A percentile compares a stretch with the other conserved stretches of the same genome.
Conservation (phyloP, 1,140 invertebrate species). For the Neuroterus valhalla region DNA sequence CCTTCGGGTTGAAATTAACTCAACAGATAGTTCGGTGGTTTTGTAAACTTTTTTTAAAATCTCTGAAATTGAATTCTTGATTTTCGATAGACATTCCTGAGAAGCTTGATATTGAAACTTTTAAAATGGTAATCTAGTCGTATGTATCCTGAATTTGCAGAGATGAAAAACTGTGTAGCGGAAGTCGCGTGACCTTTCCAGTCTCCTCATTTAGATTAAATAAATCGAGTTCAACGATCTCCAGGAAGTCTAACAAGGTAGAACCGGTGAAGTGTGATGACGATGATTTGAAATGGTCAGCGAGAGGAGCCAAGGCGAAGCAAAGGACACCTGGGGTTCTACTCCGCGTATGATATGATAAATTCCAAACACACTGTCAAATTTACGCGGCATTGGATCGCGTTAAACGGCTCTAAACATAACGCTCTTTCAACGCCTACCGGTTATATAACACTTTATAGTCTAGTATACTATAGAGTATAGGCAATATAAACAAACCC, state of each 20-base stretch:
- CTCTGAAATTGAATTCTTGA: too few relatives aligned
- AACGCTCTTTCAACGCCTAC: slow-evolving; percentile 17
- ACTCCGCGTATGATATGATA: slow-evolving; percentile 15
- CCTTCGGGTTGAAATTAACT: too few relatives aligned
- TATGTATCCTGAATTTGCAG: too few relatives aligned
- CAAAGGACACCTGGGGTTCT: slow-evolving; percentile 25
- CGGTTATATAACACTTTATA: slow-evolving; percentile 27
- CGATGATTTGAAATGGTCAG: slow-evolving; percentile 18
- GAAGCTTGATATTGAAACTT: too few relatives aligned
- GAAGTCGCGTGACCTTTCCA: background rate
- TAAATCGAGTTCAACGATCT: slow-evolving; percentile 21
- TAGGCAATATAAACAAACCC: background rate
- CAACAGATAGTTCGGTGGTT: too few relatives aligned
- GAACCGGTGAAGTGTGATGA: slow-evolving; percentile 13
- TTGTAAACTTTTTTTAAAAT: too few relatives aligned
- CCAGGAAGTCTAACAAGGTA: background rate
- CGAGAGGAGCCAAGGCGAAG: slow-evolving; percentile 12
- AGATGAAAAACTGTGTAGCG: background rate
- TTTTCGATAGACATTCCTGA: too few relatives aligned
- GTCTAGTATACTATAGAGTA: background rate
- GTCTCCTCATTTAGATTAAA: slow-evolving; percentile 15
- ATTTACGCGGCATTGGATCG: slow-evolving; percentile 19
- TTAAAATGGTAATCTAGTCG: too few relatives aligned
- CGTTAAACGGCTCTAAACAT: slow-evolving; percentile 23
- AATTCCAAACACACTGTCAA: slow-evolving; percentile 27